Conservation (phyloP, 2,888 invertebrate genomes). For the Aproaerema taeniolella region DNA sequence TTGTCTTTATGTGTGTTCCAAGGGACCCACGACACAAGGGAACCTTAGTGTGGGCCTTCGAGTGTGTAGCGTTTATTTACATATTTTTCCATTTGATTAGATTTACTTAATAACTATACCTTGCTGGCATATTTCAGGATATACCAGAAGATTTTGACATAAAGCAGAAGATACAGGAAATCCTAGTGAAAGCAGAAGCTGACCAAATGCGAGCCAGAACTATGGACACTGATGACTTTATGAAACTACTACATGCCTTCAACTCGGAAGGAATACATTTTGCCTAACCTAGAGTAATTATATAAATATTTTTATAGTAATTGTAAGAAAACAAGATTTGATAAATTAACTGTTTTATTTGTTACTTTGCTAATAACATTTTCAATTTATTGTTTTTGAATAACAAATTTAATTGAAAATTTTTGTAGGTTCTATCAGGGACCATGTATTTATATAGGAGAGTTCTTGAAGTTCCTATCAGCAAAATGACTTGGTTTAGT, state of each 20-base stretch:
- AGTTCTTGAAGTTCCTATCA: slow-evolving; percentile 83
- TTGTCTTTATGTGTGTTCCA: too few relatives aligned
- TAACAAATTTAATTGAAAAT: background rate
- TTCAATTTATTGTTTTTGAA: background rate
- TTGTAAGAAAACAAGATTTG: too few relatives aligned
- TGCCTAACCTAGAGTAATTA: slow-evolving; percentile 78
- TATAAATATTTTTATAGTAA: slow-evolving; percentile 6
- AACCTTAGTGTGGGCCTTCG: too few relatives aligned
- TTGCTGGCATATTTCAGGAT: too few relatives aligned
- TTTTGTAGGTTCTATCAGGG: too few relatives aligned
- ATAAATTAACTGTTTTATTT: background rate
- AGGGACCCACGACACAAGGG: too few relatives aligned
- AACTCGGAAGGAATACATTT: slow-evolving; percentile 97
- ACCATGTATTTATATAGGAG: slow-evolving; percentile 67
- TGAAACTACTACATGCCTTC: slow-evolving; percentile 89
- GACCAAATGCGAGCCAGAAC: slow-evolving; percentile 90
- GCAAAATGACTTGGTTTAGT: slow-evolving; percentile 81
- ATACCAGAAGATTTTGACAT: slow-evolving; percentile 88
- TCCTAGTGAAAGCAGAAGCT: slow-evolving; percentile 82
- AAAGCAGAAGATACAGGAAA: slow-evolving; percentile 85
- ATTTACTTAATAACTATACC: too few relatives aligned
- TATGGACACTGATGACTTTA: slow-evolving; percentile 98
- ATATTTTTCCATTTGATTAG: too few relatives aligned
- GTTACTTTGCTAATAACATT: background rate
- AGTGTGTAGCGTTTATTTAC: too few relatives aligned